These are phyloP conservation scores for Mythimna vitellina DNA, from an alignment of 2,888 invertebrate species.

Conservation along the genomic window DNA sequence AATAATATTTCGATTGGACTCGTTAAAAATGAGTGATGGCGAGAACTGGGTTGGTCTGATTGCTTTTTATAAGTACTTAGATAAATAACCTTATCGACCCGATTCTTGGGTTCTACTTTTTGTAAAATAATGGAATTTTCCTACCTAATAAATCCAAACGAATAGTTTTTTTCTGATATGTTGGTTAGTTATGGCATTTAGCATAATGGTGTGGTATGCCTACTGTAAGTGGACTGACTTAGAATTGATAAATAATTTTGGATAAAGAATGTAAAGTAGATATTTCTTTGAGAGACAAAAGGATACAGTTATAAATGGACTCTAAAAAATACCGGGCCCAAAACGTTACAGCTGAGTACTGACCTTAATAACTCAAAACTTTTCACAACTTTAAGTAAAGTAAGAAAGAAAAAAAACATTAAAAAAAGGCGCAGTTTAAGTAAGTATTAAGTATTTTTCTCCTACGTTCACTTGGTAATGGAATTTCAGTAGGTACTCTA, in stretches of 20 bases:
- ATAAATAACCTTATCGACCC: conserved; percentile 20
- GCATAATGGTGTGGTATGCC: background rate
- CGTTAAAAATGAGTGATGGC: conserved; percentile 31
- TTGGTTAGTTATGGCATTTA: conserved; percentile 11
- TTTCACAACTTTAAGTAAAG: conserved; percentile 45
- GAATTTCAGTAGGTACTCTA: conserved; percentile 55
- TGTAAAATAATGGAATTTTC: conserved; percentile 1
- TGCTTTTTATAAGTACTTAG: conserved; percentile 29
- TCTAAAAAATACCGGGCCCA: conserved; percentile 4
- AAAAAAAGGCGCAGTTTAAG: too few relatives aligned
- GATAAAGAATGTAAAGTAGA: background rate
- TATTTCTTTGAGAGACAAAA: background rate
- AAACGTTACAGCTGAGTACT: conserved; percentile 26
- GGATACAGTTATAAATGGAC: background rate
- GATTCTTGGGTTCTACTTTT: conserved; percentile 5
- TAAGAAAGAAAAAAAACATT: too few relatives aligned
- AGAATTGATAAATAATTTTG: conserved; percentile 3
- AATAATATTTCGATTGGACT: conserved; percentile 30
- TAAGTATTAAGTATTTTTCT: conserved; percentile 41
- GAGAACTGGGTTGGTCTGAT: conserved; percentile 23
- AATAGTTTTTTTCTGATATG: conserved; percentile 1
- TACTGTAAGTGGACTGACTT: background rate
- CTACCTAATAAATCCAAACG: conserved; percentile 9
- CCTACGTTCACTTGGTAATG: conserved; percentile 53
- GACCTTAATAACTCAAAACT: conserved; percentile 56